These are phyloP conservation scores for Halichoeres trimaculatus DNA, from an alignment of 2,113 vertebrate species.

Conservation along the genomic window DNA sequence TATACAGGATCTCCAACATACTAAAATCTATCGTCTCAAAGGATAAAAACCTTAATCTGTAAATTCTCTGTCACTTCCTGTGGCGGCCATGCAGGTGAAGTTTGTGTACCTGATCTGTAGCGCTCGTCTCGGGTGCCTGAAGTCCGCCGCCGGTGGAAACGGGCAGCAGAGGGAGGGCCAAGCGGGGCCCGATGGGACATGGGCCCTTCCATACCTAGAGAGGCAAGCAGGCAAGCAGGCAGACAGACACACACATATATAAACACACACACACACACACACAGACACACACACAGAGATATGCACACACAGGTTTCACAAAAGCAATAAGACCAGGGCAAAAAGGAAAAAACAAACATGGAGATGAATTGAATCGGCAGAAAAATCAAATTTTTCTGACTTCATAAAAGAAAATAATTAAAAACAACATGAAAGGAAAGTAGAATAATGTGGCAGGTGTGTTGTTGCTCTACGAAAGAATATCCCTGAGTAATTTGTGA, in stretches of 20 bases:
- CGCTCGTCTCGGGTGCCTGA: conserved; percentile 98
- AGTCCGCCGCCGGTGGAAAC: conserved; percentile 95
- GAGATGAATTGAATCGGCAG: conserved; percentile 66
- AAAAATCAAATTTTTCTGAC: conserved; percentile 68
- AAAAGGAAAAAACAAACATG: conserved; percentile 61
- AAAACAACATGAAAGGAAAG: conserved; percentile 21
- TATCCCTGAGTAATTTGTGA: conserved; percentile 23
- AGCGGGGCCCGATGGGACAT: conserved; percentile 92
- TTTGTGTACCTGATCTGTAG: conserved; percentile 91
- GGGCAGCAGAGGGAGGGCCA: conserved; percentile 91
- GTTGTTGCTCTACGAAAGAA: conserved; percentile 1
- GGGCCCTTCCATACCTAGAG: conserved; percentile 92
- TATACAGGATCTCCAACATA: no score
- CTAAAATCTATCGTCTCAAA: no score
- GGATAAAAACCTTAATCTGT: no score
- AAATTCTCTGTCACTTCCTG: no score
- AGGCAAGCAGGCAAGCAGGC: conserved; percentile 62
- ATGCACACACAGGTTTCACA: conserved; percentile 36
- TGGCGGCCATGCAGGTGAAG: no score
- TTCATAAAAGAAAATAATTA: conserved; percentile 53
- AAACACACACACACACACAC: conserved; percentile 26
- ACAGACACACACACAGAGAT: conserved; percentile 36
- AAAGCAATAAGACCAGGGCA: conserved; percentile 45
- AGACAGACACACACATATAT: conserved; percentile 4
- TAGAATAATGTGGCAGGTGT: conserved; percentile 8